Evolutionary conservation across 2,797 vertebrate species (phyloP).

Genomic region (Enteromius mattozi): DNA sequence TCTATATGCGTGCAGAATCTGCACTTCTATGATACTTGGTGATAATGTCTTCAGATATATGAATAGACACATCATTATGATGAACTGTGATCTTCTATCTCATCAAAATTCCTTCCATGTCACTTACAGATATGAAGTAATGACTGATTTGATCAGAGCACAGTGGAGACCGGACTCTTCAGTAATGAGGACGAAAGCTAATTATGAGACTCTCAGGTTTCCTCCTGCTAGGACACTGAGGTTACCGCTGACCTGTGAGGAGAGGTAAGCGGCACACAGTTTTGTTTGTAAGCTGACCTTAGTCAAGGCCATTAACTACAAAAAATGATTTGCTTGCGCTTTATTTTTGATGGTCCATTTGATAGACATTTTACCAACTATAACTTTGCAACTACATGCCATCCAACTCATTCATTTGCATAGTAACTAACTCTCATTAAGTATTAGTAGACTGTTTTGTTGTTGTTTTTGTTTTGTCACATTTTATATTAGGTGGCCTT

Average conservation of each 20-base stretch:
- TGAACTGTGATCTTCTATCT: conserved; percentile 55
- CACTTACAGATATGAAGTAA: conserved; percentile 50
- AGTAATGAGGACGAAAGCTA: conserved; percentile 57
- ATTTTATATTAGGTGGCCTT: too few species aligned
- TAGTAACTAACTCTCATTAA: neutral
- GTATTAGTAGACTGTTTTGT: neutral
- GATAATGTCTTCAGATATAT: conserved; percentile 52
- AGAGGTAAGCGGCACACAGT: neutral
- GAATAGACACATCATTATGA: conserved; percentile 40
- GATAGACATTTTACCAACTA: neutral
- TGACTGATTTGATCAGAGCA: conserved; percentile 57
- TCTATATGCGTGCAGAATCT: conserved; percentile 16
- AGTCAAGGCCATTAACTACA: neutral
- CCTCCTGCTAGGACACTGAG: conserved; percentile 15
- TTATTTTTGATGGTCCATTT: neutral
- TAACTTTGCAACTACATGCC: neutral
- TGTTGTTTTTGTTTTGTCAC: too few species aligned
- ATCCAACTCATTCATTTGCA: neutral
- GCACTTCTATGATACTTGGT: conserved; percentile 29
- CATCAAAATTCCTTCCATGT: conserved; percentile 49
- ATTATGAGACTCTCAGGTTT: conserved; percentile 50
- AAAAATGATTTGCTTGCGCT: neutral
- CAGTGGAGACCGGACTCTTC: conserved; percentile 37
- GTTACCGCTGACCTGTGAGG: conserved; percentile 27
- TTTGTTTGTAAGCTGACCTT: neutral